Percentiles rank a stretch among this genome's conserved stretches.
These are phyloP conservation scores for Deilephila elpenor DNA, from an alignment of 2,888 invertebrate genomes.

Conservation along the genomic window DNA sequence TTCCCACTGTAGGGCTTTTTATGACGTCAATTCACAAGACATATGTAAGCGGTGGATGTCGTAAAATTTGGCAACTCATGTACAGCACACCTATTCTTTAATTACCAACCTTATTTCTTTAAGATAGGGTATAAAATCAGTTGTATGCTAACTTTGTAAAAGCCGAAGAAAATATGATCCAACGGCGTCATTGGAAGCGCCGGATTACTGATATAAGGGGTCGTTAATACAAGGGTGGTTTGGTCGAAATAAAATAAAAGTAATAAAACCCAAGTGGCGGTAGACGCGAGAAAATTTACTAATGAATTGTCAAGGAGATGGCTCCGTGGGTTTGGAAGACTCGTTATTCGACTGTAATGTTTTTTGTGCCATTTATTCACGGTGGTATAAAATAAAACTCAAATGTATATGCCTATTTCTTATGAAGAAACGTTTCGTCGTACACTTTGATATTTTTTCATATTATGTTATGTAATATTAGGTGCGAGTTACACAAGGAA, in stretches of 20 bases:
- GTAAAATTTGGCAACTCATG: constrained; percentile 41
- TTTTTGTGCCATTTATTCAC: neutral
- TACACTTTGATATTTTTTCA: neutral
- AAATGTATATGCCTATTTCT: neutral
- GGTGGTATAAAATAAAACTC: neutral
- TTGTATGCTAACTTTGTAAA: neutral
- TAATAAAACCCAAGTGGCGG: constrained; percentile 27
- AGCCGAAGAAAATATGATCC: constrained; percentile 32
- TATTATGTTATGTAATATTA: neutral
- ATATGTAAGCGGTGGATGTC: constrained; percentile 47
- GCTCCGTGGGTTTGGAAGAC: neutral
- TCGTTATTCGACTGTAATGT: neutral
- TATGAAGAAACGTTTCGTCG: neutral
- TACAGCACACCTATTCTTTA: neutral
- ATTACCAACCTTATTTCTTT: constrained; percentile 4
- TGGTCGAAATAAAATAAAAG: constrained; percentile 30
- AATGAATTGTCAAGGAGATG: constrained; percentile 27
- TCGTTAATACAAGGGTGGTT: constrained; percentile 31
- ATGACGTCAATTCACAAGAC: constrained; percentile 51
- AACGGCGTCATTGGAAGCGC: constrained; percentile 28
- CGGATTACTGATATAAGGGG: constrained; percentile 32
- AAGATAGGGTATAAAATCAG: neutral
- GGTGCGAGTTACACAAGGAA: too few relatives aligned
- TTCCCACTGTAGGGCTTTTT: constrained; percentile 47
- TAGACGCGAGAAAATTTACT: constrained; percentile 22